Conservation (phyloP, 2,113 vertebrate species). For the Acinonyx jubatus region DNA sequence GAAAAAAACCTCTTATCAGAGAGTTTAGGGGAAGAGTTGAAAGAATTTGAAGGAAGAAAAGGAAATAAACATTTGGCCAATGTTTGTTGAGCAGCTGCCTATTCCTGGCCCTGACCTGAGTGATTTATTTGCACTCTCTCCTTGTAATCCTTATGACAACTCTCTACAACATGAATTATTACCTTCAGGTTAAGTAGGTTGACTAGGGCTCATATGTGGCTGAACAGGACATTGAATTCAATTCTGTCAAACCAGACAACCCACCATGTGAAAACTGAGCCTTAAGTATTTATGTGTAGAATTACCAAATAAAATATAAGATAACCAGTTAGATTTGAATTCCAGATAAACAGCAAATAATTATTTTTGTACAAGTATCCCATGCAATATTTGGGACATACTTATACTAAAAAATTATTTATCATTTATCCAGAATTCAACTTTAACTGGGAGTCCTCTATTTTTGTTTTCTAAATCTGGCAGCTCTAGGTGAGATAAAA, state of each 20-base stretch:
- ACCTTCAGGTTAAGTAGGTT: not conserved
- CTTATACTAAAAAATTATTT: not conserved
- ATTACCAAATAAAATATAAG: not conserved
- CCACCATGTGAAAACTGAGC: not conserved
- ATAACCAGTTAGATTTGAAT: not conserved
- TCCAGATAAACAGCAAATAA: not conserved
- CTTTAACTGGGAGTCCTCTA: not conserved
- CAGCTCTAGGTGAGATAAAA: not conserved
- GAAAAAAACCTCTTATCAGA: not conserved
- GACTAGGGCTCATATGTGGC: not conserved
- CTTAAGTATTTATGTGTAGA: not conserved
- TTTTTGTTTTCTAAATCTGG: not conserved
- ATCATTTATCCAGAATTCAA: slow-evolving; percentile 24
- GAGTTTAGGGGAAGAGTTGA: not conserved
- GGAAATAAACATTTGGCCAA: not conserved
- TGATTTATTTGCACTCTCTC: not conserved
- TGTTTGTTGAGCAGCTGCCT: not conserved
- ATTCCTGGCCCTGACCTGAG: not conserved
- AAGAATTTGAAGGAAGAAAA: not conserved
- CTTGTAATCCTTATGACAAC: not conserved
- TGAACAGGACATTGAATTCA: not conserved
- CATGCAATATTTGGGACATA: not conserved
- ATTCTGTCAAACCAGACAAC: not conserved
- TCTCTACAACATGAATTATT: not conserved
- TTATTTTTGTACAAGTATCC: not conserved